Evolutionary conservation across 2,797 vertebrate species (phyloP).

Genomic region (Cephalopachus bancanus): DNA sequence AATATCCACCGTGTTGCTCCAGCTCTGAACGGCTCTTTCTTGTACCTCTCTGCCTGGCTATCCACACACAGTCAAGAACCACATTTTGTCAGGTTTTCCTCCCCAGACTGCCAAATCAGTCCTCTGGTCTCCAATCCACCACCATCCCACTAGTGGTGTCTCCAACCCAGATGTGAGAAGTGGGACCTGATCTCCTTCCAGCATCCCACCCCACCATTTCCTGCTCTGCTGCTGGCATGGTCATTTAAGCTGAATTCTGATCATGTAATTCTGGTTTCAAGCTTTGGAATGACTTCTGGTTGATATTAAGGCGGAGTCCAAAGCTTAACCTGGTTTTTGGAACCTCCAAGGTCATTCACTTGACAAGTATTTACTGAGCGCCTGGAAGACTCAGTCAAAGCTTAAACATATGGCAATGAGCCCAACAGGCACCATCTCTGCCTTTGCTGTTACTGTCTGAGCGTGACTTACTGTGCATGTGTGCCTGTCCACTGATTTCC

Average conservation of each 20-base stretch:
- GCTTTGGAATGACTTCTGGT: neutral
- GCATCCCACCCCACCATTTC: neutral
- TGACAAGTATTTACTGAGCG: neutral
- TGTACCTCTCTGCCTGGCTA: neutral
- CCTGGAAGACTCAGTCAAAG: neutral
- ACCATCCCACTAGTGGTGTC: too few relatives aligned
- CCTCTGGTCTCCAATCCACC: too few relatives aligned
- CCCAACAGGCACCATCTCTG: neutral
- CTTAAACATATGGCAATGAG: neutral
- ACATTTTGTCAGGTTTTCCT: neutral
- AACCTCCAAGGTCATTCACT: neutral
- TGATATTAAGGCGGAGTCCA: neutral
- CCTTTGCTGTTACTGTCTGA: neutral
- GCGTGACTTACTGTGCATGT: neutral
- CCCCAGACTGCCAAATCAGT: neutral
- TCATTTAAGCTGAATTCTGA: neutral
- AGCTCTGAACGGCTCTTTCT: too few relatives aligned
- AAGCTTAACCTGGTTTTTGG: neutral
- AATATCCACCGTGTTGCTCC: neutral
- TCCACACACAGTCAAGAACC: neutral
- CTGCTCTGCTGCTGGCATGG: neutral
- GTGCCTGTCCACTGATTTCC: neutral
- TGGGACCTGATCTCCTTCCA: neutral
- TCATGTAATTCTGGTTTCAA: neutral
- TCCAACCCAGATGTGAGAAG: rapidly evolving